phyloP scores from a whole-genome alignment of 2,797 vertebrate genomes.

The Hipposideros larvatus region DNA sequence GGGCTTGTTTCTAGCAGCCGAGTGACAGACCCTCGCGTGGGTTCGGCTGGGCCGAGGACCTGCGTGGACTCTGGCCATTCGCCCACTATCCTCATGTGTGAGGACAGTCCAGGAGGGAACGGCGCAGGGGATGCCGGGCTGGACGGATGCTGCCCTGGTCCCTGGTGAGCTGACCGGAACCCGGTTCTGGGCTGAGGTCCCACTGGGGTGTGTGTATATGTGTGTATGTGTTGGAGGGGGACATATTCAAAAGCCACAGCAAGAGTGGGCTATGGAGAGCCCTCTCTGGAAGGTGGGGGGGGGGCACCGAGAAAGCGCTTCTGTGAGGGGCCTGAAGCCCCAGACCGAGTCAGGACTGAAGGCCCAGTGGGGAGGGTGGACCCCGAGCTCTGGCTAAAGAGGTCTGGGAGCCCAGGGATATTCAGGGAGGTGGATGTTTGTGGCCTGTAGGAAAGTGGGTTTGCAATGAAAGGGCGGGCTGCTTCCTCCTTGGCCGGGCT shows the following conservation, averaged over 20 bases:
- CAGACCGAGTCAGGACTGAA: background rate
- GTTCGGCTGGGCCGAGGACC: background rate
- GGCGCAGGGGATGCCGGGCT: accelerated
- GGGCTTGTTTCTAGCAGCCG: accelerated
- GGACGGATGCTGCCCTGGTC: background rate
- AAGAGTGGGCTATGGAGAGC: background rate
- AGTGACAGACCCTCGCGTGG: accelerated
- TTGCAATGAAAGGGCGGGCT: background rate
- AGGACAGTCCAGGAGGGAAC: background rate
- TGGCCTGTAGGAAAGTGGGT: background rate
- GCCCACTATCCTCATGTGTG: accelerated
- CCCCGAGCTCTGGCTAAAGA: background rate
- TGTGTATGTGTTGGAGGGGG: background rate
- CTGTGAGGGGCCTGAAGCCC: background rate
- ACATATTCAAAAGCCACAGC: background rate
- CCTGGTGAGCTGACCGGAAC: background rate
- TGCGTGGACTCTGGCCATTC: accelerated
- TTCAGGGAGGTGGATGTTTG: accelerated
- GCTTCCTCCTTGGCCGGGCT: accelerated
- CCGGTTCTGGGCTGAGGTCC: background rate
- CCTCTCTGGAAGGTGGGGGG: background rate
- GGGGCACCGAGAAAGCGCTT: background rate
- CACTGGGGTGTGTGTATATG: background rate
- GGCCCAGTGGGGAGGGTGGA: background rate
- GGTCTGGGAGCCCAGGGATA: accelerated